Evolutionary conservation across 2,797 vertebrate genomes (phyloP).

Genomic region (Brotula barbata): DNA sequence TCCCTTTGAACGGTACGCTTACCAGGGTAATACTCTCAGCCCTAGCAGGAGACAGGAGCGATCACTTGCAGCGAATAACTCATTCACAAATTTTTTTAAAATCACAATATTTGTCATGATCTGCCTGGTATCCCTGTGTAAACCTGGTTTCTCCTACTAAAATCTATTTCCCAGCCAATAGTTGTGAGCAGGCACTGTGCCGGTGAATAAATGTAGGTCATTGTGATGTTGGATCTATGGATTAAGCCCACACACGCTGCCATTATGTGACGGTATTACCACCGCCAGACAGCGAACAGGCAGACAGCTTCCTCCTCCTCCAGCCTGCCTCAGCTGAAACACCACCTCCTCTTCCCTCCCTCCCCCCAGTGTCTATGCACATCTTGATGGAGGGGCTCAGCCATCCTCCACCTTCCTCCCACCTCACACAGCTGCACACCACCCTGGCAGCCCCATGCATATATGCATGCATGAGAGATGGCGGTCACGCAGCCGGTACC

Average conservation of each 20-base stretch:
- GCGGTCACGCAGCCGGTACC: neutral
- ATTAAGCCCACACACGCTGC: conserved; percentile 36
- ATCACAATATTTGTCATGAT: neutral
- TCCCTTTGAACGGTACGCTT: too few relatives aligned
- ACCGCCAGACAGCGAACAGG: conserved; percentile 51
- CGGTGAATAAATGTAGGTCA: conserved; percentile 40
- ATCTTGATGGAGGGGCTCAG: conserved; percentile 4
- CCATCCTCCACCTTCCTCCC: conserved; percentile 1
- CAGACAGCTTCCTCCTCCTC: conserved; percentile 49
- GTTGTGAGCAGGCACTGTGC: neutral
- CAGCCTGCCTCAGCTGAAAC: conserved; percentile 15
- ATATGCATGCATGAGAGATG: neutral
- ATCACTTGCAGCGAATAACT: too few relatives aligned
- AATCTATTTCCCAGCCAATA: conserved; percentile 23
- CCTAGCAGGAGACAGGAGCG: too few relatives aligned
- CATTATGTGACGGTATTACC: conserved; percentile 46
- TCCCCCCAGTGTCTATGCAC: conserved; percentile 13
- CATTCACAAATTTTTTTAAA: too few relatives aligned
- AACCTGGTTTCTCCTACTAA: conserved; percentile 27
- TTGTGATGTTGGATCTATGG: conserved; percentile 39
- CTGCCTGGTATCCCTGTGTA: conserved; percentile 10
- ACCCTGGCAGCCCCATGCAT: too few relatives aligned
- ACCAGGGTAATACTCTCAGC: too few relatives aligned
- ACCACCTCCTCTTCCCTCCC: conserved; percentile 8
- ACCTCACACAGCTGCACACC: conserved; percentile 13